Base-by-base conservation (phyloP, 2,888 invertebrate species). In the Tetropium fuscum region DNA sequence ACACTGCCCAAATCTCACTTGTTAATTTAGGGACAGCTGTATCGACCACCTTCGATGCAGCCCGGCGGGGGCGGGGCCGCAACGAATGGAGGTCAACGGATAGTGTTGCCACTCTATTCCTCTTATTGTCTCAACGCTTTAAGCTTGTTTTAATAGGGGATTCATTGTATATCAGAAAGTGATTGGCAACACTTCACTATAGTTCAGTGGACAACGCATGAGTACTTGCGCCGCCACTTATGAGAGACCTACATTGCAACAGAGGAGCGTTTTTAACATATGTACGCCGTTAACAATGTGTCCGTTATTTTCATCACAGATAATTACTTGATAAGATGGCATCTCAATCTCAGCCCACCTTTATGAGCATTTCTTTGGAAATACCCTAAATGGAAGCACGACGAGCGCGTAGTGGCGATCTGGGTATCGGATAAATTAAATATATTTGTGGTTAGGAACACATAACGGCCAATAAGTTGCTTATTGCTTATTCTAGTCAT, bases 201-300 rank as follows among this genome's bases (percentile, higher is more conserved):
- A 36, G n/a, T 54, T 45, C n/a, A n/a, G 54, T 30, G 36, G 11
- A 27, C 19, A 45, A 45, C 54, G 27, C 20, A 13, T 8, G 13
- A 16, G 55, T 56, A 58, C 36, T 51, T 54, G 57, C 54, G 62
- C 58, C 51, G 49, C 34, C 53, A 53, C 60, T n/a, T 58, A 13
- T 51, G 47, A 48, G 61, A 73, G 75, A 77, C 76, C 74, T 75
- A 74, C 79, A 78, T 79, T 80, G 80, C 76, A 81, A 80, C 80
- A 76, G 75, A 80, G 76, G 74, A 76, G 81, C 81, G 81, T 76
- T 79, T 76, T 80, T 80, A 81, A 81, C 80, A 81, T 81, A 81
- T 81, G 81, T 81, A 81, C 81, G 81, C 81, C 79, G 79, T 80
- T 80, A 78, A 76, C 75, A 78, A 78, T 79, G 78, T 76, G 77